A percentile compares a stretch with the other conserved stretches of the same genome.
Conservation (phyloP, 2,888 invertebrate species). For the Trichogramma evanescens region DNA sequence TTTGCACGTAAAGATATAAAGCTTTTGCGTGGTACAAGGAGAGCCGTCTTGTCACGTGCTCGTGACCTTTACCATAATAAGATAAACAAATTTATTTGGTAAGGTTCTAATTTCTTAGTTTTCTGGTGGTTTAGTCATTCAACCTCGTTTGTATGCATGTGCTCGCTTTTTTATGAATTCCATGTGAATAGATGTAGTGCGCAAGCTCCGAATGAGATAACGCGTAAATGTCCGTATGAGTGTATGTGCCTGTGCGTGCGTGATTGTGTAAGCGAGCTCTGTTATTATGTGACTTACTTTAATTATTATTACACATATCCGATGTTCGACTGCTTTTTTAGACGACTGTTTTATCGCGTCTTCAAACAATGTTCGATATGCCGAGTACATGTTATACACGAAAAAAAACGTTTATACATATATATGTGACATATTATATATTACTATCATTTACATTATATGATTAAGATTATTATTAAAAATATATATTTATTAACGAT, state of each 20-base stretch:
- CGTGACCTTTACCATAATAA: no score
- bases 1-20: no score
- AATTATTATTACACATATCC: background rate
- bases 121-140: no score
- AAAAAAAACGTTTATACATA: background rate
- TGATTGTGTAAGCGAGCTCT: background rate
- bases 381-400: constrained; percentile 20
- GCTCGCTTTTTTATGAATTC: no score
- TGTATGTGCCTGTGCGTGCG: background rate
- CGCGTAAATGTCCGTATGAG: no score
- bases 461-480: background rate
- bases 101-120: no score
- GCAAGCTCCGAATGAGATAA: no score
- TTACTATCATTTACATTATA: background rate
- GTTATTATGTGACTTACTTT: background rate
- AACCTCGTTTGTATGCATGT: no score
- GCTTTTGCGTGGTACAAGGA: no score
- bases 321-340: constrained; percentile 7
- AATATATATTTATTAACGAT: background rate
- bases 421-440: background rate
- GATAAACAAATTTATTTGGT: no score
- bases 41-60: no score
- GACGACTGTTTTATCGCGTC: constrained; percentile 13
- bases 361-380: constrained; percentile 38
- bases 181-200: no score